These are phyloP conservation scores for Montipora sp. DNA, from an alignment of 64 coral and sea anemone species.

Conservation along the genomic window DNA sequence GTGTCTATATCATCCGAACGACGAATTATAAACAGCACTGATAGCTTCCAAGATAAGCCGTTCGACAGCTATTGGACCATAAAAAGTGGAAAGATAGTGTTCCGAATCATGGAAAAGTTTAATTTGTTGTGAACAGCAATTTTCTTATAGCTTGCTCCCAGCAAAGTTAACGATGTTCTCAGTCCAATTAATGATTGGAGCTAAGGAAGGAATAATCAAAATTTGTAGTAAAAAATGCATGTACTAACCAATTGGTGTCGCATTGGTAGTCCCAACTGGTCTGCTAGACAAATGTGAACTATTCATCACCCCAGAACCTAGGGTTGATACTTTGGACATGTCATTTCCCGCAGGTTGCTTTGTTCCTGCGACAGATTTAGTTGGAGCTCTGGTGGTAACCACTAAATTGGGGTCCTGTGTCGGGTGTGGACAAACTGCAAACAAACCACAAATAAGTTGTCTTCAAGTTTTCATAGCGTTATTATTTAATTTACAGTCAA, in stretches of 20 bases:
- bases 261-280: neutral
- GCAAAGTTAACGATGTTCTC: too few relatives aligned
- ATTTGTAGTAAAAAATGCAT: neutral
- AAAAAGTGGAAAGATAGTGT: too few relatives aligned
- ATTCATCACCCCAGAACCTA: neutral
- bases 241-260: conserved; percentile 31
- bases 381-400: neutral
- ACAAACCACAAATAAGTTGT: neutral
- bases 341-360: neutral
- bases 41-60: too few relatives aligned
- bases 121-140: too few relatives aligned
- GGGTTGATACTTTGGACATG: neutral
- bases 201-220: too few relatives aligned
- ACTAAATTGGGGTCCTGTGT: conserved; percentile 16
- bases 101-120: too few relatives aligned
- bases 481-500: neutral
- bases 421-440: conserved; percentile 41
- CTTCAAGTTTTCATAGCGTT: neutral
- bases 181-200: too few relatives aligned
- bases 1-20: too few relatives aligned
- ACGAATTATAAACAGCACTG: too few relatives aligned
- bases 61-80: too few relatives aligned
- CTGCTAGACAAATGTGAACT: neutral
- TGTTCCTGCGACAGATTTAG: neutral
- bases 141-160: too few relatives aligned